These are phyloP conservation scores for Coendou prehensilis DNA, from an alignment of 2,797 vertebrate genomes.

Conservation along the genomic window DNA sequence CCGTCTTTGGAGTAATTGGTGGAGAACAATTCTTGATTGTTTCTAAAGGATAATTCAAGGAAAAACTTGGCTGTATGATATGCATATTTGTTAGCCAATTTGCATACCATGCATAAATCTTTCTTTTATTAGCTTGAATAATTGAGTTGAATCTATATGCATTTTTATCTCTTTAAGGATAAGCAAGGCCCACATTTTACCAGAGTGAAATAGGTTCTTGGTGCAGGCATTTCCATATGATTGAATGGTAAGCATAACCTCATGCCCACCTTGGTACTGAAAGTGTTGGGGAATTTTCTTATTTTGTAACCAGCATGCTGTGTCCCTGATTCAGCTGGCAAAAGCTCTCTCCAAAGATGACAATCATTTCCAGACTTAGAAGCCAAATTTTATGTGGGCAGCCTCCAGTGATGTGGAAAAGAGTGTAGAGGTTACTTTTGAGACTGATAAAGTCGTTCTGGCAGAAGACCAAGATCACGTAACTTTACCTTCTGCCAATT, in stretches of 20 bases:
- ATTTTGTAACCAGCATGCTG: background rate
- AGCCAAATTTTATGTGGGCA: constrained; percentile 27
- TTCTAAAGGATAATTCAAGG: constrained; percentile 52
- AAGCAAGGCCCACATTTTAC: background rate
- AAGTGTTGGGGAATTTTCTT: background rate
- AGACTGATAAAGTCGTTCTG: constrained; percentile 56
- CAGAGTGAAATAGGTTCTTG: constrained; percentile 5
- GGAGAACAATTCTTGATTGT: constrained; percentile 41
- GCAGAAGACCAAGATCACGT: constrained; percentile 3
- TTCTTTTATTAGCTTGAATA: constrained; percentile 55
- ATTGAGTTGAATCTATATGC: background rate
- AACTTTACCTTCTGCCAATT: constrained; percentile 43
- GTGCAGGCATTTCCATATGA: background rate
- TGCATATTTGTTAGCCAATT: constrained; percentile 61
- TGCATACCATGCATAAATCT: constrained; percentile 30
- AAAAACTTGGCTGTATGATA: constrained; percentile 41
- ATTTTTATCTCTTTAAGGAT: constrained; percentile 10
- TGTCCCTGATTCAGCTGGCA: background rate
- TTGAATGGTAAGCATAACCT: background rate
- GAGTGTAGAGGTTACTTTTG: constrained; percentile 62
- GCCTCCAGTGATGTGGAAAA: constrained; percentile 70
- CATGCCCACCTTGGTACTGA: background rate
- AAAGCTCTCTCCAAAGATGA: background rate
- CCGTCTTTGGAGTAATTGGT: background rate
- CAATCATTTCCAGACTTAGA: constrained; percentile 32